Evolutionary conservation across 1,140 invertebrate genomes (phyloP).

Genomic region (Solenopsis invicta): DNA sequence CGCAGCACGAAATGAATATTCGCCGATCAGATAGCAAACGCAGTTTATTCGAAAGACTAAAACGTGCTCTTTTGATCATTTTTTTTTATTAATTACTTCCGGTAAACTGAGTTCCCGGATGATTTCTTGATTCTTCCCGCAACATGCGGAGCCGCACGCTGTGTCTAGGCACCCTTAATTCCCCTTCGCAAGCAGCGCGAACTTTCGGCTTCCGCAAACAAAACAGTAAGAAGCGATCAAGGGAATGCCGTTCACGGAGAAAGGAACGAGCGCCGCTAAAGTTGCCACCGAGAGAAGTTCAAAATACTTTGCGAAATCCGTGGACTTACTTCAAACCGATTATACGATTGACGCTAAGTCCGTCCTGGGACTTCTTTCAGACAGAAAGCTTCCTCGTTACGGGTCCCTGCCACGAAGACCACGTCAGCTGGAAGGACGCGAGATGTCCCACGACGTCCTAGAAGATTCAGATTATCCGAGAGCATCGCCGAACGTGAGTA

Average conservation of each 20-base stretch:
- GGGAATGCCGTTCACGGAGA: slow-evolving; percentile 15
- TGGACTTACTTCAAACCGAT: slow-evolving; percentile 65
- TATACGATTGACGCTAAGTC: slow-evolving; percentile 71
- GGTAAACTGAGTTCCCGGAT: background rate
- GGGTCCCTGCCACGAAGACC: slow-evolving; percentile 81
- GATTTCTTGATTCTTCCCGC: background rate
- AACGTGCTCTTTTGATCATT: background rate
- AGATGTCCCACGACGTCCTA: slow-evolving; percentile 78
- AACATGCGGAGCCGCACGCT: background rate
- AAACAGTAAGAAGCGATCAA: slow-evolving; percentile 39
- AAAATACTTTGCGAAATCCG: slow-evolving; percentile 57
- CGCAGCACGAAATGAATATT: background rate
- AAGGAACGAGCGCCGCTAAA: slow-evolving; percentile 27
- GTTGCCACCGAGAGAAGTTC: slow-evolving; percentile 46
- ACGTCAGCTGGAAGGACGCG: slow-evolving; percentile 79
- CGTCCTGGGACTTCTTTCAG: slow-evolving; percentile 78
- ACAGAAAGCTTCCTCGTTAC: slow-evolving; percentile 82
- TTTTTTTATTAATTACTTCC: background rate
- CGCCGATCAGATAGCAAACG: background rate
- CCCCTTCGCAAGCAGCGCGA: slow-evolving; percentile 7
- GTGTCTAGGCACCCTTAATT: background rate
- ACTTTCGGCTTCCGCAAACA: slow-evolving; percentile 40
- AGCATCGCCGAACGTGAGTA: slow-evolving; percentile 81
- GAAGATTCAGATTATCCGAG: slow-evolving; percentile 82
- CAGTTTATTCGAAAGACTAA: background rate